Evolutionary conservation across 2,888 invertebrate species (phyloP).

Genomic region (Drosophila melanocephala): DNA sequence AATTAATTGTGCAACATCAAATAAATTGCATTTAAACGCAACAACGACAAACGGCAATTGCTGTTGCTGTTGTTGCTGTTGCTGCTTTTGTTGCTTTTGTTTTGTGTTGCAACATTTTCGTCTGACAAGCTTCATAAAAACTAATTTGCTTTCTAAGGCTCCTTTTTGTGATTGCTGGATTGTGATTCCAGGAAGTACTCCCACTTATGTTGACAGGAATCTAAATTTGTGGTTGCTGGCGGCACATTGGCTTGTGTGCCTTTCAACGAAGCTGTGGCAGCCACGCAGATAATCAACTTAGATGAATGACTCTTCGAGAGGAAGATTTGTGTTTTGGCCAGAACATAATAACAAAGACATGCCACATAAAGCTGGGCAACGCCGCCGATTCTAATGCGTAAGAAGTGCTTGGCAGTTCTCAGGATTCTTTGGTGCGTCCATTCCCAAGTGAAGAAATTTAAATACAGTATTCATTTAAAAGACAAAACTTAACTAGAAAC

Average conservation of each 20-base stretch:
- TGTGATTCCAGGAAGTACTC: constrained; percentile 46
- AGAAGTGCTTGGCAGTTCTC: not conserved
- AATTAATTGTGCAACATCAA: constrained; percentile 80
- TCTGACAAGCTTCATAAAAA: constrained; percentile 65
- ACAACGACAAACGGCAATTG: constrained; percentile 39
- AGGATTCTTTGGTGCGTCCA: fast-evolving
- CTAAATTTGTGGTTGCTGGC: constrained; percentile 18
- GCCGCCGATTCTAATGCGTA: not conserved
- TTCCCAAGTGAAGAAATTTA: not conserved
- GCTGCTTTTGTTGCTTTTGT: constrained; percentile 18
- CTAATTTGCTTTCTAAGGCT: constrained; percentile 66
- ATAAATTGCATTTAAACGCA: constrained; percentile 75
- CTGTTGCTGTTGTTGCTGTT: constrained; percentile 28
- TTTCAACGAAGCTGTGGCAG: constrained; percentile 31
- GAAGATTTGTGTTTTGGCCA: constrained; percentile 7
- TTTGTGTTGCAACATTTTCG: constrained; percentile 46
- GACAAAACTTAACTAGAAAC: not conserved
- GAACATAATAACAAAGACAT: not conserved
- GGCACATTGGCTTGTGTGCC: constrained; percentile 27
- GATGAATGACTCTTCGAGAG: constrained; percentile 29
- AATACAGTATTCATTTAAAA: not conserved
- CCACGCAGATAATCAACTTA: constrained; percentile 38
- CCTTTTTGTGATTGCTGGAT: constrained; percentile 24
- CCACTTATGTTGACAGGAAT: constrained; percentile 15
- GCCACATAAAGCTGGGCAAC: constrained; percentile 1